Base-by-base conservation (phyloP, 2,888 invertebrate genomes). In the Parnassius smintheus region DNA sequence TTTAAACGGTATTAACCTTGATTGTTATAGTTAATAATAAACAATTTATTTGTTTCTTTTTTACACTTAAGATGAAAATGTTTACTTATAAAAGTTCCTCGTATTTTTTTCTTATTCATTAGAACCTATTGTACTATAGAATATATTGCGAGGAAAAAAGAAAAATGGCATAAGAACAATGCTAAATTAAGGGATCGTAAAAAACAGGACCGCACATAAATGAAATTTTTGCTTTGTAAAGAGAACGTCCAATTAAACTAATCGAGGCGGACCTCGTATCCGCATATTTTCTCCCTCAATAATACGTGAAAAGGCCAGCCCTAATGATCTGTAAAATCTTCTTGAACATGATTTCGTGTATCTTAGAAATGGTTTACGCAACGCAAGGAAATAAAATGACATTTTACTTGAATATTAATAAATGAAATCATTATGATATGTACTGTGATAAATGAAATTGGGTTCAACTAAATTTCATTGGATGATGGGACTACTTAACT, bases 161-260 rank as follows among this genome's bases (percentile, higher is more conserved):
- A 49, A 46, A 59, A 59, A 12, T 10, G 7, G 42, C 54, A 13
- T 46, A 54, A 48, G 49, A 55, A 61, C 55, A 56, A 61, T 61
- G 25, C 42, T 11, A 12, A 55, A 61, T 61, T 50, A 61, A 56
- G 55, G 55, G 49, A 41, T 53, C 48, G 53, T 49, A 54, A 60
- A 49, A 49, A 41, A 54, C 54, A 61, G 3, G 25, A 35, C 41
- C 53, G 48, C 41, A 48, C 48, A 48, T 48, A 22, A 42, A 22
- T 49, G 56, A 35, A 61, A 61, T 55, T 44, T 56, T 56, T 56
- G 55, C 61, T 61, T 56, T 61, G 55, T 56, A 49, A 49, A 50
- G 54, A 25, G 50, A 49, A 50, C 55, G 50, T 42, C 60, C 50
- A 61, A 61, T 56, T 55, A 61, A 61, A 50, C 49, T 61, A 56